phyloP scores from a whole-genome alignment of 1,140 invertebrate species.

The Cherax quadricarinatus region DNA sequence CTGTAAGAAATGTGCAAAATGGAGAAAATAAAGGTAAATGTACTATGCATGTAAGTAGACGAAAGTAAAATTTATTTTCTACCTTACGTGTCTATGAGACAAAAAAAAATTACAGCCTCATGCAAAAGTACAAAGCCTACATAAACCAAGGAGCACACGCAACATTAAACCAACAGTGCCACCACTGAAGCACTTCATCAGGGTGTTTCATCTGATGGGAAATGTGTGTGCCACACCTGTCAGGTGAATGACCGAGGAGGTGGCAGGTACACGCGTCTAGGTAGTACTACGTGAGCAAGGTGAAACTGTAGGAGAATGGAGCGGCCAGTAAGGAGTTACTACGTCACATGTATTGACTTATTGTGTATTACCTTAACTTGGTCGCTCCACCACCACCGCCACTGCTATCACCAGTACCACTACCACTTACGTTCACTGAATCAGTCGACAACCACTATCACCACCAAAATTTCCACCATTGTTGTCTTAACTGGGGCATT shows the following conservation, averaged over 20 bases:
- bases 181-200: background rate
- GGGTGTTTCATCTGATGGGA: no score
- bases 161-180: background rate
- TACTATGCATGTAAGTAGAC: no score
- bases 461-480: background rate
- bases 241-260: background rate
- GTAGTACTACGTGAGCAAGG: background rate
- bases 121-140: no score
- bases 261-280: background rate
- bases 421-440: background rate
- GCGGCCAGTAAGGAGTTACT: background rate
- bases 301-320: background rate
- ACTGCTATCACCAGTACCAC: background rate
- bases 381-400: background rate
- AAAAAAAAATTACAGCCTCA: no score
- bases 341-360: background rate
- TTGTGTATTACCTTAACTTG: background rate
- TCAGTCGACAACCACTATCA: background rate
- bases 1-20: no score
- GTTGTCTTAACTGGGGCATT: no score
- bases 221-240: background rate
- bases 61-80: no score
- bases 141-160: no score
- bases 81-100: no score
- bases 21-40: no score